Conservation (phyloP, 2,888 invertebrate genomes). For the Halictus quadricinctus region DNA sequence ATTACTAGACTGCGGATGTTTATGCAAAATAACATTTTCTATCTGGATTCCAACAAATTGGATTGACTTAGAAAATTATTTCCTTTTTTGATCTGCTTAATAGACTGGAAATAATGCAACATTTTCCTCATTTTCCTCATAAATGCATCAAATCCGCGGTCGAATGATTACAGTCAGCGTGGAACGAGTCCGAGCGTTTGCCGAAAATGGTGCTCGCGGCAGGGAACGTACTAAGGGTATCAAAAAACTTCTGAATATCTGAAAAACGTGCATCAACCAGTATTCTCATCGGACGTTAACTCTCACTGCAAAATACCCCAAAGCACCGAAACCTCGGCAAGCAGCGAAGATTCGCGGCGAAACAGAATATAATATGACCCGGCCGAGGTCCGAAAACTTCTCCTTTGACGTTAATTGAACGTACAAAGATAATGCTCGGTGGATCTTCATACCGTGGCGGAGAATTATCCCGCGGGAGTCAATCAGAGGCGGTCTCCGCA, state of each 20-base stretch:
- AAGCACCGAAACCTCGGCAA: background rate
- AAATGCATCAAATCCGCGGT: no score
- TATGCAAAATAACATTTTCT: no score
- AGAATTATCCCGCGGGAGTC: slow-evolving; percentile 71
- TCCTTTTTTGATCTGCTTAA: no score
- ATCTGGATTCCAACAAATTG: no score
- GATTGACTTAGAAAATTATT: no score
- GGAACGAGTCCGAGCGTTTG: no score
- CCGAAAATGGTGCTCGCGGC: no score
- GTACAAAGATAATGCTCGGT: slow-evolving; percentile 65
- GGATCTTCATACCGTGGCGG: slow-evolving; percentile 32
- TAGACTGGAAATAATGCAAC: no score
- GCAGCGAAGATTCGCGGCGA: background rate
- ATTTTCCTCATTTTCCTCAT: no score
- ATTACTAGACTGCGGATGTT: no score
- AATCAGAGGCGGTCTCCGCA: slow-evolving; percentile 73
- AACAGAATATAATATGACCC: background rate
- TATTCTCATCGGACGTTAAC: background rate
- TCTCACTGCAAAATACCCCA: background rate
- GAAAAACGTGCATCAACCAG: background rate
- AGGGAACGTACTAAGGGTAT: background rate
- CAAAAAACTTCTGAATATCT: background rate
- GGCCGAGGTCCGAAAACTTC: slow-evolving; percentile 43
- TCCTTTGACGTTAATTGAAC: slow-evolving; percentile 74
- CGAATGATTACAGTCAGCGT: no score